Percentiles rank a stretch among this genome's conserved stretches.
Conservation (phyloP, 92 coral and sea anemone genomes). For the Porites rus region DNA sequence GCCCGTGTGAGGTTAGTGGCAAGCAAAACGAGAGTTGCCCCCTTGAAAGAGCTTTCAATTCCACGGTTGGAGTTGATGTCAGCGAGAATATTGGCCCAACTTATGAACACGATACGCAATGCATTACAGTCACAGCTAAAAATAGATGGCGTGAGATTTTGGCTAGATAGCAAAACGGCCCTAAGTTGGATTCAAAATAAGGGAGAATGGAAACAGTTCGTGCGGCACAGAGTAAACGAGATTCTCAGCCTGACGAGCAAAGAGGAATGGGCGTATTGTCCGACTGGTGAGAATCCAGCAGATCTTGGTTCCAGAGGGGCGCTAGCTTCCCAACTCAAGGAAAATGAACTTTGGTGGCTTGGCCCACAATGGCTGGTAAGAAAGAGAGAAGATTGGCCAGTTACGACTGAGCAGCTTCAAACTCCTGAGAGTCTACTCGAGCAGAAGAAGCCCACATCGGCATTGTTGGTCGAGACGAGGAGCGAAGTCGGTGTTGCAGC, state of each 20-base stretch:
- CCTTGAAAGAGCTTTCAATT: conserved; percentile 24
- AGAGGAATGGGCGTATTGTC: no score
- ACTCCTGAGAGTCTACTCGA: conserved; percentile 21
- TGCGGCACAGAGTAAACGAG: no score
- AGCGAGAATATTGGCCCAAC: background rate
- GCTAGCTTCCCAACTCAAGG: conserved; percentile 24
- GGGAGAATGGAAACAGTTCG: background rate
- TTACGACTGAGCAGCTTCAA: background rate
- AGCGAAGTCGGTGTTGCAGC: background rate
- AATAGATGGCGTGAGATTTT: no score
- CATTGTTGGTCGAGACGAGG: background rate
- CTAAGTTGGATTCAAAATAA: background rate
- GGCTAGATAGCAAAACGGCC: no score
- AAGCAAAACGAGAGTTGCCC: conserved; percentile 35
- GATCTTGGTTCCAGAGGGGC: background rate
- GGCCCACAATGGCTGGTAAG: background rate
- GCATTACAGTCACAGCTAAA: conserved; percentile 2
- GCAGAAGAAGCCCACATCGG: conserved; percentile 19
- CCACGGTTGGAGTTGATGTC: background rate
- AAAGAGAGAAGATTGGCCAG: conserved; percentile 31
- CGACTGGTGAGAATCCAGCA: no score
- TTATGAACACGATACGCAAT: background rate
- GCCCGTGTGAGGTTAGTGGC: conserved; percentile 17
- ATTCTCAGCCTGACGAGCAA: no score
- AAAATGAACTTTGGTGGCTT: conserved; percentile 37